A percentile compares a stretch with the other conserved stretches of the same genome.
Conservation (phyloP, 2,797 vertebrate genomes). For the Enteromius thamalakanensis region DNA sequence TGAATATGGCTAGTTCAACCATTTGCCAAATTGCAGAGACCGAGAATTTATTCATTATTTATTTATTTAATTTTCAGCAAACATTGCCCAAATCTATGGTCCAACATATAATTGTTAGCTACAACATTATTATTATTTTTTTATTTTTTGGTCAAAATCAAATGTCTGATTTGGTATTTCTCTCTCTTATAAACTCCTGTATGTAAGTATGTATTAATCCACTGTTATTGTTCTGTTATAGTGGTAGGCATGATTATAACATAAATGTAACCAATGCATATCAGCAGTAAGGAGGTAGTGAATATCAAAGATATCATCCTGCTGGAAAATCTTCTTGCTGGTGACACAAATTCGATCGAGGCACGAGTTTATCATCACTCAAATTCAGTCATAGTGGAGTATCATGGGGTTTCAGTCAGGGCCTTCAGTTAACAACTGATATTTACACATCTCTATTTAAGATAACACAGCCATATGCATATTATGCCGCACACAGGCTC, state of each 20-base stretch:
- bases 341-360: neutral
- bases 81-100: neutral
- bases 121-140: neutral
- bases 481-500: too few species aligned
- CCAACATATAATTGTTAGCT: neutral
- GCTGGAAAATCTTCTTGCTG: neutral
- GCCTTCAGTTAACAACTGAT: too few species aligned
- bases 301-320: neutral
- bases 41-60: slow-evolving; percentile 38
- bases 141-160: neutral
- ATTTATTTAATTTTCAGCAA: slow-evolving; percentile 44
- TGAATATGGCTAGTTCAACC: slow-evolving; percentile 67
- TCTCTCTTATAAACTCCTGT: neutral
- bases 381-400: neutral
- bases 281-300: neutral
- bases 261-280: neutral
- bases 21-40: slow-evolving; percentile 56
- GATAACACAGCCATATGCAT: too few species aligned
- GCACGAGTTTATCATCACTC: too few species aligned
- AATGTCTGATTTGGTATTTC: neutral
- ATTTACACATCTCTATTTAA: too few species aligned
- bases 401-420: too few species aligned
- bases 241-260: neutral
- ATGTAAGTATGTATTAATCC: neutral
- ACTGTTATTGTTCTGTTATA: neutral